Base-by-base conservation (phyloP, 2,888 invertebrate species). In the Aphidius colemani region DNA sequence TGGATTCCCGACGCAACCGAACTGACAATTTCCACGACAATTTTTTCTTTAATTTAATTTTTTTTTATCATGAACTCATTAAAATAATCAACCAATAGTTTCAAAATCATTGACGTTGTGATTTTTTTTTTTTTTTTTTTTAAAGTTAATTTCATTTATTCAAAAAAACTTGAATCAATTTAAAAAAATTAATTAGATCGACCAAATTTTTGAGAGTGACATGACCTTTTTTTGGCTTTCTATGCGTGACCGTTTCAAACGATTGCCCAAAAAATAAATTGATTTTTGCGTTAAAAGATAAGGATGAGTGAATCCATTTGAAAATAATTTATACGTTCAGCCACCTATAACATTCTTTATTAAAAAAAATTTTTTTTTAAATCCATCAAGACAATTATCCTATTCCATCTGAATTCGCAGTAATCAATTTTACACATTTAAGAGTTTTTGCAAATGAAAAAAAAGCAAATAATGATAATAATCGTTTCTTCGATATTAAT, bases 271-370 rank as follows among this genome's bases (percentile, higher is more conserved):
- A 53, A 62, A 62, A 30, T 59, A 67, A 61, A 67, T 68, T 66
- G 66, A 66, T 64, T 67, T 68, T 70, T 67, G 69, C 69, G 66
- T 64, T 30, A 65, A 68, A 63, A 65, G 70, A 69, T 65, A 69
- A 67, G 67, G 69, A 61, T 69, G 69, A 67, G 65, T 67, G 68
- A 67, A 61, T n/a, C 13, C 48, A 9, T 30, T 48, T 41, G 44
- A 64, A 30, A 30, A 30, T 5, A 30, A 30, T 30, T 30, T 30
- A 30, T 30, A 5, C 30, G 30, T 30, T 30, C 30, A 30, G 30
- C 10, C 7, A 60, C 62, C 43, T 48, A 63, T 13, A 18, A 18
- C 13, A 18, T 18, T 18, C 13, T 18, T 18, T 18, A 18, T 18
- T 18, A 18, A 18, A 18, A 18, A 18, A 18, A 18, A 18, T 2